Evolutionary conservation across 2,113 vertebrate genomes (phyloP), one percentile per base, ranked within the genome.

Genomic region (Speoplatyrhinus poulsoni): DNA sequence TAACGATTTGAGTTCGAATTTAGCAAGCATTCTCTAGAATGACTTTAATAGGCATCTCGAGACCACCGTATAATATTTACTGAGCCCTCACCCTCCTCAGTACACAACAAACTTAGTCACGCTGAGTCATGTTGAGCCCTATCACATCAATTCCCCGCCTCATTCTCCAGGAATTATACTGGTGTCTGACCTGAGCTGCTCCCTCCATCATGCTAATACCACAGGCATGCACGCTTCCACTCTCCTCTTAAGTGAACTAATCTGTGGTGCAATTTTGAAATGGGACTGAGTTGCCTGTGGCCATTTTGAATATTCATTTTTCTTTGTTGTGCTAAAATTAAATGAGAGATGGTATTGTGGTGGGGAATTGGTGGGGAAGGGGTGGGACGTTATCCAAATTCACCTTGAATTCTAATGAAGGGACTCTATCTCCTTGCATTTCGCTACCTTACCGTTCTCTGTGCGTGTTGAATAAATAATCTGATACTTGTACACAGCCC

Each of bases 221-320:
- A 72, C 46, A 9, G 36, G 46, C 53, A 49, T 12, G 3, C 32
- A 32, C 13, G 32, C 36, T 69, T 64, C 32, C 57, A 1, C n/a
- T 52, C 57, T 73, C 36, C 41, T 57, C 53, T 68, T 36, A 60
- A 55, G 50, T 79, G 76, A 77, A 64, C 60, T 74, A 55, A 69
- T 80, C 69, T 73, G 15, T 10, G 16, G 48, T 61, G 64, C 60
- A 67, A 62, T 79, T 67, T 57, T 60, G 56, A 41, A 57, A 54
- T 19, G 59, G 73, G 57, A 74, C 49, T 76, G 47, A 41, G 32
- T 9, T 46, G 62, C 77, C 80, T 62, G 46, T 32, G 75, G 83
- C 62, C 48, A 50, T 50, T 63, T 65, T 81, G 62, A 85, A 82
- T 81, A 84, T 76, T 77, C 26, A 5, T 65, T 19, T 59, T 61